Percentiles rank a stretch among this genome's conserved stretches.
phyloP scores from a whole-genome alignment of 2,797 vertebrate genomes.

The Sebastes oblongus region DNA sequence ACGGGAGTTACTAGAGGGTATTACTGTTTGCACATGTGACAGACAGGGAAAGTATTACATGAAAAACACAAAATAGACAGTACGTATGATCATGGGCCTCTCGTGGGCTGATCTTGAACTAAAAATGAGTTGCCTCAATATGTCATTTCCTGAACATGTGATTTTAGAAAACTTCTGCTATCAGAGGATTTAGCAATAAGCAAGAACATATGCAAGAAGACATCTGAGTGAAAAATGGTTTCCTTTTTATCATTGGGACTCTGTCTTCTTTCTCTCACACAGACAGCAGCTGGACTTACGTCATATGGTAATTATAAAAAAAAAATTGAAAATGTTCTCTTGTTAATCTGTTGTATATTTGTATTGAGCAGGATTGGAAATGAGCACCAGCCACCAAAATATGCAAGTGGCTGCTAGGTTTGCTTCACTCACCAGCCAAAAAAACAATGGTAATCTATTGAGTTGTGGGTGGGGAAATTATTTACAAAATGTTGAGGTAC shows the following conservation, averaged over 20 bases:
- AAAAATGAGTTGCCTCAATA: background rate
- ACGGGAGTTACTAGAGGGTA: background rate
- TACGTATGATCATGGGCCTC: background rate
- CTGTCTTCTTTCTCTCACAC: conserved; percentile 30
- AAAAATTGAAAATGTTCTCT: background rate
- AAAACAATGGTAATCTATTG: no score
- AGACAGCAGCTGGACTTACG: conserved; percentile 16
- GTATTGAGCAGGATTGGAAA: background rate
- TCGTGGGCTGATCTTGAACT: background rate
- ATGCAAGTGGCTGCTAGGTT: no score
- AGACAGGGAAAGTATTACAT: background rate
- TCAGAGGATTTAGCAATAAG: background rate
- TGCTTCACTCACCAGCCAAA: no score
- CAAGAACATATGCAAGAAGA: background rate
- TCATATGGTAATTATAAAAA: conserved; percentile 53
- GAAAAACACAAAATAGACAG: background rate
- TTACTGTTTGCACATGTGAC: background rate
- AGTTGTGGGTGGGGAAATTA: no score
- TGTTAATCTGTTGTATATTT: background rate
- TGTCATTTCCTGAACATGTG: conserved; percentile 54
- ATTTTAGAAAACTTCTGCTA: background rate
- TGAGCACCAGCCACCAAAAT: no score
- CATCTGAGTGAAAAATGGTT: conserved; percentile 21
- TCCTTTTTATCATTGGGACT: conserved; percentile 2
- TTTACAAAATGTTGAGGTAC: background rate